Percentiles rank a stretch among this genome's conserved stretches.
Evolutionary conservation across 37 sponge, comb jelly and placozoan species (phyloP).

Genomic region (Agelas oroides): DNA sequence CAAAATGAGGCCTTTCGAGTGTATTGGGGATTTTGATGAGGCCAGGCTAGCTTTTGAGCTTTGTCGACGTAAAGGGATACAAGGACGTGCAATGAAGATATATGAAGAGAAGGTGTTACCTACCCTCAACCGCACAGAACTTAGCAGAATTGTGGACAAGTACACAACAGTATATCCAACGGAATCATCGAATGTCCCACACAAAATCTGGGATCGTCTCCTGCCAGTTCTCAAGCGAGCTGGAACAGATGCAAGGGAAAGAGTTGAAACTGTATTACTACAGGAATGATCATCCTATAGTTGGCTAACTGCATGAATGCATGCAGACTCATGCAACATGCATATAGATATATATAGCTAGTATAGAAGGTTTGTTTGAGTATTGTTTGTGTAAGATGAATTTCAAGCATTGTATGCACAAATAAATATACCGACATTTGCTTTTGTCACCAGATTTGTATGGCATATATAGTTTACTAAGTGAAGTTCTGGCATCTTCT

Average conservation of each 20-base stretch:
- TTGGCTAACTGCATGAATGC: too few species aligned
- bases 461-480: too few species aligned
- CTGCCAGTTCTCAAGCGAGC: conserved; percentile 4
- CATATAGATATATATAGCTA: too few species aligned
- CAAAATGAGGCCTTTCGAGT: conserved; percentile 22
- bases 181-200: not conserved
- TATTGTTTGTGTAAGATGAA: too few species aligned
- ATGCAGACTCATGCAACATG: too few species aligned
- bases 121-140: not conserved
- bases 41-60: conserved; percentile 19
- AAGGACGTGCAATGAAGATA: conserved; percentile 18
- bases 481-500: too few species aligned
- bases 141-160: not conserved
- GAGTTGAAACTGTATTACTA: conserved; percentile 6
- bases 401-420: too few species aligned
- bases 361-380: too few species aligned
- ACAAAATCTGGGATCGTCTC: not conserved
- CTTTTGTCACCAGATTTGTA: too few species aligned
- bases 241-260: not conserved
- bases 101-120: not conserved
- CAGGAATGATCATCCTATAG: too few species aligned
- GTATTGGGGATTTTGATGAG: conserved; percentile 43
- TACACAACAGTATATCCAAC: not conserved
- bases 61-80: conserved; percentile 17
- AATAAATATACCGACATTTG: too few species aligned